Conservation (phyloP, 2,888 invertebrate species). For the Thysanoteuthis rhombus region DNA sequence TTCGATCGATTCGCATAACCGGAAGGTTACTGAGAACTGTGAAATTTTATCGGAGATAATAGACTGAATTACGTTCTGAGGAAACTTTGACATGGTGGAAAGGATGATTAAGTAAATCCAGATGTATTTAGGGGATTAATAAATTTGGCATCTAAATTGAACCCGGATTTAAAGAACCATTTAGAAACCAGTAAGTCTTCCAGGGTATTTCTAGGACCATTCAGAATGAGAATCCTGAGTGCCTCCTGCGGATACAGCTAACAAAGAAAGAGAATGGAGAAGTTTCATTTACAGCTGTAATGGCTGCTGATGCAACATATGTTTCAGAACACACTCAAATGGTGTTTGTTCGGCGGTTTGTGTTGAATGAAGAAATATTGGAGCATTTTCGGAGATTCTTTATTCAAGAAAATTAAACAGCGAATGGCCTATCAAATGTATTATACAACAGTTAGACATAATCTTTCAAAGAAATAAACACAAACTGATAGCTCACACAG, state of each 20-base stretch:
- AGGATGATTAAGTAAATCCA: no score
- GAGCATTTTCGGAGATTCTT: neutral
- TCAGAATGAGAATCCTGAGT: neutral
- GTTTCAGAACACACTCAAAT: neutral
- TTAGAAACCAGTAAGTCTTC: no score
- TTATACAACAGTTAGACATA: neutral
- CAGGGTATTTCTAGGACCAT: neutral
- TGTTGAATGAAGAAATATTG: constrained; percentile 2
- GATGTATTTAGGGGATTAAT: no score
- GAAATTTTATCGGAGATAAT: neutral
- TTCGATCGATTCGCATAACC: no score
- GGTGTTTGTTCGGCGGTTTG: neutral
- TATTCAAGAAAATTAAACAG: neutral
- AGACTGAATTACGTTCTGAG: neutral
- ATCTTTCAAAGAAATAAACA: neutral
- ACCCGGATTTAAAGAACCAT: no score
- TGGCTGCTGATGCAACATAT: constrained; percentile 1
- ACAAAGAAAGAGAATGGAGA: no score
- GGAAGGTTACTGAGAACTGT: neutral
- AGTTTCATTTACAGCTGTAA: neutral
- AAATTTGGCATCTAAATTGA: no score
- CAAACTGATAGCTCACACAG: constrained; percentile 13
- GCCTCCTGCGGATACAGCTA: neutral
- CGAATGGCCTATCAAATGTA: constrained; percentile 20
- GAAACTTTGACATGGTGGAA: no score